A percentile compares a stretch with the other conserved stretches of the same genome.
These are phyloP conservation scores for Deroplatys truncata DNA, from an alignment of 2,888 invertebrate species.

Conservation along the genomic window DNA sequence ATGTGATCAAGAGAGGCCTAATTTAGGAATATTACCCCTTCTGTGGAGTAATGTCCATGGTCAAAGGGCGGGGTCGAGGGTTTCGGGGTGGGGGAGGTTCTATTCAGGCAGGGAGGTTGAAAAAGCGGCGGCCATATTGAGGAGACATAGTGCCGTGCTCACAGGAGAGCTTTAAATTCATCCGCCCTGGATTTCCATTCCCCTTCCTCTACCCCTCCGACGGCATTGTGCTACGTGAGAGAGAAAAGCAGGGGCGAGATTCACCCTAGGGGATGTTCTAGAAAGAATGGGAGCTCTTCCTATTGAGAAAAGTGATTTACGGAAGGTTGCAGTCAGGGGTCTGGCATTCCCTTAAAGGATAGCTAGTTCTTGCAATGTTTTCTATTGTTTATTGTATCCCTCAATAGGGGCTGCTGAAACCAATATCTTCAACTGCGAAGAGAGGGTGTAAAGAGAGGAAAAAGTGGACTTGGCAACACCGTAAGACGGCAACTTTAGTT, in stretches of 20 bases:
- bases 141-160: background rate
- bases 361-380: conserved; percentile 21
- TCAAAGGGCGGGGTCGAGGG: background rate
- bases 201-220: background rate
- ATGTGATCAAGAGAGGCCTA: background rate
- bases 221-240: background rate
- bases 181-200: background rate
- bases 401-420: background rate
- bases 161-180: conserved; percentile 9
- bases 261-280: conserved; percentile 13
- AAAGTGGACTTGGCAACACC: background rate
- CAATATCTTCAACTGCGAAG: background rate
- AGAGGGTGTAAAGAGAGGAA: conserved; percentile 20
- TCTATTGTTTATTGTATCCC: conserved; percentile 21
- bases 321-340: background rate
- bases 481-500: background rate
- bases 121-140: conserved; percentile 10
- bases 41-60: background rate
- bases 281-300: conserved; percentile 3
- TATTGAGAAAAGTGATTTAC: conserved; percentile 29
- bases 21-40: background rate
- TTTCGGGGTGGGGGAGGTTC: background rate
- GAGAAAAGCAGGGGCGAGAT: background rate
- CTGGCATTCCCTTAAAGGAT: background rate
- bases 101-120: background rate